Base-by-base conservation (phyloP, 2,797 vertebrate species). In the Chlorospingus flavigularis region DNA sequence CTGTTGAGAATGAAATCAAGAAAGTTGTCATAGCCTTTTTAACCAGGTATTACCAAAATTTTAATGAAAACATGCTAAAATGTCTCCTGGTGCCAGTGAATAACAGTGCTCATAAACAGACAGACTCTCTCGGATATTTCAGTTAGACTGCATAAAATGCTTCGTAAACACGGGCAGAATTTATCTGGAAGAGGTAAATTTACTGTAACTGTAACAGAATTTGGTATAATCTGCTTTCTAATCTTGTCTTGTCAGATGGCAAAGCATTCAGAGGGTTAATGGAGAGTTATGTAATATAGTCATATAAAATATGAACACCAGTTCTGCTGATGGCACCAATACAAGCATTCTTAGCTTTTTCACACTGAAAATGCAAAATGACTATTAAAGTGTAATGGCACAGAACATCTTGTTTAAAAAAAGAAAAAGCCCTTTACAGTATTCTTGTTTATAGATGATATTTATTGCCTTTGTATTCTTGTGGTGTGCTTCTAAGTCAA, bases 391-490 rank as follows among this genome's bases (percentile, higher is more conserved):
- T 93, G 85, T 95, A 97, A 97, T 97, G 92, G 92, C 90, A 97
- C 76, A 97, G 92, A 98, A 97, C 94, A 93, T 97, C 88, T 97
- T 97, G 83, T 93, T 88, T 31, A 58, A 75, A 74, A 88, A 70
- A 50, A 84, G 26, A 33, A 94, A 94, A 88, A 92, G 28, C n/a
- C 21, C 74, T 97, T 92, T 95, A 94, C 80, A 88, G 25, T 96
- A 95, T 95, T 97, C 97, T 97, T 97, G 96, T 97, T 98, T 98
- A 96, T 98, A 90, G 91, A 92, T 97, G 79, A 96, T 97, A 98
- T 98, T 98, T 98, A 98, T 97, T 97, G 94, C 90, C 73, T 96
- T 97, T 97, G 96, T 94, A 90, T 97, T 97, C 94, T 91, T 96
- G 88, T 78, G 85, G 92, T 97, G 84, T 93, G 77, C 86, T 96